phyloP scores from a whole-genome alignment of 2,113 vertebrate genomes.

The Eulemur rufifrons region DNA sequence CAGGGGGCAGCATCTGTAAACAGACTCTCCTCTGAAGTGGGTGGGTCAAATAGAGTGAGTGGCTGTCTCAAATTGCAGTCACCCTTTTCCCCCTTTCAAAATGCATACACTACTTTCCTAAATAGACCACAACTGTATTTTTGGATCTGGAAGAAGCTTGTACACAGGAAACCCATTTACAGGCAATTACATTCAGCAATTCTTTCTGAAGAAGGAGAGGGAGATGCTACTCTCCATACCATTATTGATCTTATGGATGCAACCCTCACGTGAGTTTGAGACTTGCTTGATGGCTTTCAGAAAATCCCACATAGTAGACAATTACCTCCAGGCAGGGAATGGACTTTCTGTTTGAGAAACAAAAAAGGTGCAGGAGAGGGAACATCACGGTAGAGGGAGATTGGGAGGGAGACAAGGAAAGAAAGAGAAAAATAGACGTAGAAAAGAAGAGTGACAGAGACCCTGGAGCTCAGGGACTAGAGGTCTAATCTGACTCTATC shows the following conservation, averaged over 20 bases:
- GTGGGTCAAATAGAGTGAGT: neutral
- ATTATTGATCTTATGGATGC: constrained; percentile 3
- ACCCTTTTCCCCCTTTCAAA: neutral
- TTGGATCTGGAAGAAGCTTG: neutral
- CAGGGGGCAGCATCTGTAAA: neutral
- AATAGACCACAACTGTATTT: neutral
- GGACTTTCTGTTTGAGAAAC: neutral
- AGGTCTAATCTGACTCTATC: neutral
- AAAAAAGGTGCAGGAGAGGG: neutral
- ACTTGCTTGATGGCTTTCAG: neutral
- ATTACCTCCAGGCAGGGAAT: neutral
- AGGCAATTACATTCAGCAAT: neutral
- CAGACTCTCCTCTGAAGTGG: neutral
- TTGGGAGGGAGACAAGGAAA: neutral
- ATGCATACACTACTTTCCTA: neutral
- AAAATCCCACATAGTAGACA: neutral
- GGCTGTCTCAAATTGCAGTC: neutral
- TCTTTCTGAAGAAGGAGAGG: neutral
- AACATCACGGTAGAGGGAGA: neutral
- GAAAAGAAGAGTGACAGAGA: neutral
- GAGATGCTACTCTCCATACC: neutral
- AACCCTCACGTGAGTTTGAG: constrained; percentile 14
- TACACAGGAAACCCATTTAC: neutral
- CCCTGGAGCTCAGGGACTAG: neutral
- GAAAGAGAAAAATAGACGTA: neutral